These are phyloP conservation scores for Apostichopus leukothele DNA, from an alignment of 53 echinoderm and acorn worm species.

Conservation along the genomic window DNA sequence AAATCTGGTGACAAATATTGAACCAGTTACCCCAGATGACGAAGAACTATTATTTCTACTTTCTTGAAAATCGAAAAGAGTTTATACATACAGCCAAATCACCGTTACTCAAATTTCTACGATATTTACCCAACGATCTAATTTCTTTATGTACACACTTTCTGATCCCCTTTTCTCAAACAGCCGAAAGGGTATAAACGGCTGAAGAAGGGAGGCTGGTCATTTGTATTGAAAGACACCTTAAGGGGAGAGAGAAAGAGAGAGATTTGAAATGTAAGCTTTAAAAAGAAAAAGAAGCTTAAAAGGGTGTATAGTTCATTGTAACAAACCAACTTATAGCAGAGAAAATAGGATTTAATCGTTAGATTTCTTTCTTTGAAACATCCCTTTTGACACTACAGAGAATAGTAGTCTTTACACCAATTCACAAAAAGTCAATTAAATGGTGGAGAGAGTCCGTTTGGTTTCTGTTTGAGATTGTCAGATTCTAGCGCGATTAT, in stretches of 20 bases:
- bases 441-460: background rate
- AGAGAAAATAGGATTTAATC: background rate
- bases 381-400: background rate
- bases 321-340: background rate
- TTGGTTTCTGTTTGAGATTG: background rate
- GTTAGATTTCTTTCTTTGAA: background rate
- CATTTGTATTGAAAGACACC: background rate
- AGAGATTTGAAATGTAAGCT: background rate
- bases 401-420: background rate
- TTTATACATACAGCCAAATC: background rate
- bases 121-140: conserved; percentile 9
- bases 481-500: background rate
- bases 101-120: background rate
- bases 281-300: background rate
- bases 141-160: background rate
- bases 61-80: background rate
- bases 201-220: background rate
- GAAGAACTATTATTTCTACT: background rate
- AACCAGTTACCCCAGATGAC: background rate
- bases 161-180: background rate
- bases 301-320: background rate
- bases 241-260: background rate
- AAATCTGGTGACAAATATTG: background rate
- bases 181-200: conserved; percentile 18
- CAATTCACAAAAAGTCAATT: background rate